These are phyloP conservation scores for Arvicola amphibius DNA, from an alignment of 2,797 vertebrate species.

Conservation along the genomic window DNA sequence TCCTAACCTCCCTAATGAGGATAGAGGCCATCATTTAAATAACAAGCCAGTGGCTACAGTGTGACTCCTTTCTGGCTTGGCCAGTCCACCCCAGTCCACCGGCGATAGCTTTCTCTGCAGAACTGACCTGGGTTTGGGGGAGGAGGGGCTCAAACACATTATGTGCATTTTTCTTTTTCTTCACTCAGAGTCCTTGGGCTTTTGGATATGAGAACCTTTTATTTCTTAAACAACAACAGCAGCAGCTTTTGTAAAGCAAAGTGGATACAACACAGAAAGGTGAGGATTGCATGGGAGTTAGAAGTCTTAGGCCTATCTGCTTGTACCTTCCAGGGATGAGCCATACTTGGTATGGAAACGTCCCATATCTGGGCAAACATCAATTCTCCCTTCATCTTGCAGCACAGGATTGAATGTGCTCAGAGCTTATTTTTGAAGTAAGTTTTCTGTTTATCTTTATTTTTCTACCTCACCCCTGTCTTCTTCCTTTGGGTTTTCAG, in stretches of 20 bases:
- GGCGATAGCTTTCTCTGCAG: slow-evolving; percentile 67
- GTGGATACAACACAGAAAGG: slow-evolving; percentile 87
- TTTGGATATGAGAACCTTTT: slow-evolving; percentile 88
- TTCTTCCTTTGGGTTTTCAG: neutral
- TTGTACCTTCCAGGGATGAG: slow-evolving; percentile 85
- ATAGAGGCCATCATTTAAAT: neutral
- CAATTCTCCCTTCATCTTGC: slow-evolving; percentile 84
- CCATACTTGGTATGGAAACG: slow-evolving; percentile 81
- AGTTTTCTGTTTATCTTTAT: slow-evolving; percentile 47
- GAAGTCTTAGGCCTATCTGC: slow-evolving; percentile 83
- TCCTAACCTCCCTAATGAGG: neutral
- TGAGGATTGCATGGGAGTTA: slow-evolving; percentile 80
- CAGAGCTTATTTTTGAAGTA: slow-evolving; percentile 79
- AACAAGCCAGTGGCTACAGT: neutral
- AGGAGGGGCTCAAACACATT: neutral
- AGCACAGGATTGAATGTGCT: slow-evolving; percentile 85
- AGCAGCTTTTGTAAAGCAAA: slow-evolving; percentile 89
- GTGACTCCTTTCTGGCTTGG: neutral
- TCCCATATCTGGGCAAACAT: slow-evolving; percentile 81
- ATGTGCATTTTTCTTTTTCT: slow-evolving; percentile 83
- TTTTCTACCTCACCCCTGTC: slow-evolving; percentile 46
- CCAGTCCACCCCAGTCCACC: slow-evolving; percentile 39
- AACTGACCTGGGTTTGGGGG: slow-evolving; percentile 74
- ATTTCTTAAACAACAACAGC: slow-evolving; percentile 83
- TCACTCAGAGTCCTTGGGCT: slow-evolving; percentile 85